These are phyloP conservation scores for Druon quercuslanigerum DNA, from an alignment of 1,140 invertebrate species.

Conservation along the genomic window DNA sequence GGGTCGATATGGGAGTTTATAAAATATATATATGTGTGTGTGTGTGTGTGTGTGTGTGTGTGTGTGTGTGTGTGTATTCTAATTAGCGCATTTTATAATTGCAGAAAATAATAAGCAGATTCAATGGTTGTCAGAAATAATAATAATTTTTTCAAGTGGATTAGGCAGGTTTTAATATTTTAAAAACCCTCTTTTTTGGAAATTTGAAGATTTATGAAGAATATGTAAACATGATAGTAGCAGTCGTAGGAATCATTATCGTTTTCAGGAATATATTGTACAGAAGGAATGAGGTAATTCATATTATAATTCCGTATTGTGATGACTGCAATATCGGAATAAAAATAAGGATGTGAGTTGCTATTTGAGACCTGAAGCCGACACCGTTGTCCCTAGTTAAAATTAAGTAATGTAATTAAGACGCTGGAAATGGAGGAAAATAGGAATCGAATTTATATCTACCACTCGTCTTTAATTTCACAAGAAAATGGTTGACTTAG, in stretches of 20 bases:
- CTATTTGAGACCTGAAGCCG: slow-evolving; percentile 63
- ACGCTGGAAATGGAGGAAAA: slow-evolving; percentile 68
- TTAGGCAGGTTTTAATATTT: too few relatives aligned
- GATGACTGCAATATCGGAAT: background rate
- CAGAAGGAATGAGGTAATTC: background rate
- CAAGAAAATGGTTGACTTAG: slow-evolving; percentile 52
- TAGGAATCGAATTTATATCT: slow-evolving; percentile 62
- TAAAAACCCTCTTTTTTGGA: too few relatives aligned
- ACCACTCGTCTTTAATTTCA: slow-evolving; percentile 62
- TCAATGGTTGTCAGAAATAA: too few relatives aligned
- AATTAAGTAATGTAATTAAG: slow-evolving; percentile 72
- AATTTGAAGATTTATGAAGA: too few relatives aligned
- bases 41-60: too few relatives aligned
- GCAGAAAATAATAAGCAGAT: background rate
- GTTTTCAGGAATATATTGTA: too few relatives aligned
- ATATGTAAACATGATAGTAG: too few relatives aligned
- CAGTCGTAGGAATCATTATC: too few relatives aligned
- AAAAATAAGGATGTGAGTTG: slow-evolving; percentile 57
- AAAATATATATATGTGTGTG: too few relatives aligned
- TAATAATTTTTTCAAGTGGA: too few relatives aligned
- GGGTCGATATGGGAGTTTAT: slow-evolving; percentile 64
- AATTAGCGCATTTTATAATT: background rate
- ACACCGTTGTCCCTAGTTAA: slow-evolving; percentile 61
- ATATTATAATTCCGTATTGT: background rate
- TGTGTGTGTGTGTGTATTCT: too few relatives aligned